phyloP scores from a whole-genome alignment of 1,140 invertebrate genomes.

The Meloidogyne hapla region DNA sequence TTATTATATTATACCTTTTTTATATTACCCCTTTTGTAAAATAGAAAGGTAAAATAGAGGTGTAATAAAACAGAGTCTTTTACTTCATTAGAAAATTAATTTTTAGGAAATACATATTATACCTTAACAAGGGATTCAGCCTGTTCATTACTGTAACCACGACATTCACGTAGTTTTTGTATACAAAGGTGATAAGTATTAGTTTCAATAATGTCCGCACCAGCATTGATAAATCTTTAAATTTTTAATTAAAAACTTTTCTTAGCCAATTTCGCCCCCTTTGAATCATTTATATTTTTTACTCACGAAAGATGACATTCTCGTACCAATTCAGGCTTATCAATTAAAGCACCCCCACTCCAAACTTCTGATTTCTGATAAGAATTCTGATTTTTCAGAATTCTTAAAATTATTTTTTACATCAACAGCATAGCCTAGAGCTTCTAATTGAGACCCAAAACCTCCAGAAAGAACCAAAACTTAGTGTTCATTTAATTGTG shows the following conservation, averaged over 20 bases:
- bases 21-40: too few relatives aligned
- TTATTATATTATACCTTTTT: too few relatives aligned
- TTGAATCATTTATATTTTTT: too few relatives aligned
- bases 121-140: conserved; percentile 69
- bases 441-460: conserved; percentile 33
- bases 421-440: conserved; percentile 36
- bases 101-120: conserved; percentile 21
- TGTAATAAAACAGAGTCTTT: too few relatives aligned
- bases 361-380: conserved; percentile 29
- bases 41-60: too few relatives aligned
- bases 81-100: background rate
- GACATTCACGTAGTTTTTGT: conserved; percentile 74
- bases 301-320: conserved; percentile 7
- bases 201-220: conserved; percentile 79
- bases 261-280: too few relatives aligned
- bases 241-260: background rate
- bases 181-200: conserved; percentile 85
- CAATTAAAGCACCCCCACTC: conserved; percentile 37
- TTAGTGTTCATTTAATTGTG: background rate
- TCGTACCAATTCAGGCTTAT: conserved; percentile 28
- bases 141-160: conserved; percentile 19
- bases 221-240: conserved; percentile 69
- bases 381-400: background rate
- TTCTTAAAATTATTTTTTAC: conserved; percentile 9
- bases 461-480: conserved; percentile 27